Conservation (phyloP, 2,888 invertebrate species). For the Automeris io region DNA sequence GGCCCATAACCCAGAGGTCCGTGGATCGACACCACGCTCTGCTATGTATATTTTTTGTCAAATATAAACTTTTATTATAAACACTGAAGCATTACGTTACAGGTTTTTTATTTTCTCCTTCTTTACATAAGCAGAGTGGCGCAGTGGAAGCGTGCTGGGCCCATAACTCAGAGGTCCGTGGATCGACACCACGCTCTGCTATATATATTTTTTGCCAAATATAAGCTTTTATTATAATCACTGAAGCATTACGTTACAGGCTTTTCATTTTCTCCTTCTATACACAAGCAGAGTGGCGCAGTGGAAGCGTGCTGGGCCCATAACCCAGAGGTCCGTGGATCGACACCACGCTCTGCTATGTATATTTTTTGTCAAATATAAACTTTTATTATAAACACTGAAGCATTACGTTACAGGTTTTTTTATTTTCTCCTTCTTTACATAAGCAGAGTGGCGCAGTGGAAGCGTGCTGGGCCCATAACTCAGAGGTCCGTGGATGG, state of each 20-base stretch:
- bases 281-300: slow-evolving; percentile 90
- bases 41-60: slow-evolving; percentile 67
- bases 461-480: slow-evolving; percentile 91
- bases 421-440: not conserved
- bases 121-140: slow-evolving; percentile 81
- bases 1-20: slow-evolving; percentile 94
- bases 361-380: too few species aligned
- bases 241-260: too few species aligned
- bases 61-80: not conserved
- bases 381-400: too few species aligned
- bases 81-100: not conserved
- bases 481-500: slow-evolving; percentile 95
- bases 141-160: slow-evolving; percentile 91
- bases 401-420: not conserved
- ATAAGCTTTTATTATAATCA: not conserved
- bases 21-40: slow-evolving; percentile 93
- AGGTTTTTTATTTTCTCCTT: not conserved
- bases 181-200: slow-evolving; percentile 91
- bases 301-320: slow-evolving; percentile 91
- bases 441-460: slow-evolving; percentile 88
- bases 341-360: slow-evolving; percentile 84
- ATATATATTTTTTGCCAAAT: slow-evolving; percentile 22
- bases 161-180: slow-evolving; percentile 95
- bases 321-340: slow-evolving; percentile 95
- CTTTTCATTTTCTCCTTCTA: not conserved